Evolutionary conservation across 2,888 invertebrate genomes (phyloP).

Genomic region (Hartigia nigra): DNA sequence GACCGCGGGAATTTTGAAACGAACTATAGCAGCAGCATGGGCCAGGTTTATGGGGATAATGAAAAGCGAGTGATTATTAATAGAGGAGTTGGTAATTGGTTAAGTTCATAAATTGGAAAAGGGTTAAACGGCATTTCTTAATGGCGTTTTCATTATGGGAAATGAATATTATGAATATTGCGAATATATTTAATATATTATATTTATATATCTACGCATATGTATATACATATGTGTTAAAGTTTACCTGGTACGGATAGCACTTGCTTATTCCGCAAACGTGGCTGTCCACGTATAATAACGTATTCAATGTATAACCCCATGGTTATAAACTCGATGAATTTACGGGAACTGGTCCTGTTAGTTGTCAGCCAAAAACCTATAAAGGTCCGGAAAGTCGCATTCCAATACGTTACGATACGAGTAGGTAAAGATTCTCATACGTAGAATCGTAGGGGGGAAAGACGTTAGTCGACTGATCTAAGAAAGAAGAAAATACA

Average conservation of each 20-base stretch:
- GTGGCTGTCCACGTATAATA: conserved; percentile 17
- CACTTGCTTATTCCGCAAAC: conserved; percentile 8
- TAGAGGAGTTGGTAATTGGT: background rate
- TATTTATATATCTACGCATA: background rate
- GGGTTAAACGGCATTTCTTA: background rate
- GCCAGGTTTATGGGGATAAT: background rate
- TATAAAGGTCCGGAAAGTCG: conserved; percentile 20
- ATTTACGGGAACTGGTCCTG: conserved; percentile 22
- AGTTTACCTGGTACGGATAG: background rate
- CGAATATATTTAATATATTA: background rate
- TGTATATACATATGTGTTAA: background rate
- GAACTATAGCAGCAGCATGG: background rate
- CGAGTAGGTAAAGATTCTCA: background rate
- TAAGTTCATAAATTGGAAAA: background rate
- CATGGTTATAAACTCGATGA: conserved; percentile 16
- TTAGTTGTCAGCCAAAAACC: conserved; percentile 23
- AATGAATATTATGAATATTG: background rate
- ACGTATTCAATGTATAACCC: conserved; percentile 22
- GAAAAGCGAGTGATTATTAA: background rate
- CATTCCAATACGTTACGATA: conserved; percentile 19
- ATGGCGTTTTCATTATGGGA: background rate
- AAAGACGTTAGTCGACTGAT: background rate
- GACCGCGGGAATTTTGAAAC: background rate
- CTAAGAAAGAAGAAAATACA: background rate
- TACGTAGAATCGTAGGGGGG: background rate